Conservation (phyloP, 1,140 invertebrate genomes). For the Drosophila sproati region DNA sequence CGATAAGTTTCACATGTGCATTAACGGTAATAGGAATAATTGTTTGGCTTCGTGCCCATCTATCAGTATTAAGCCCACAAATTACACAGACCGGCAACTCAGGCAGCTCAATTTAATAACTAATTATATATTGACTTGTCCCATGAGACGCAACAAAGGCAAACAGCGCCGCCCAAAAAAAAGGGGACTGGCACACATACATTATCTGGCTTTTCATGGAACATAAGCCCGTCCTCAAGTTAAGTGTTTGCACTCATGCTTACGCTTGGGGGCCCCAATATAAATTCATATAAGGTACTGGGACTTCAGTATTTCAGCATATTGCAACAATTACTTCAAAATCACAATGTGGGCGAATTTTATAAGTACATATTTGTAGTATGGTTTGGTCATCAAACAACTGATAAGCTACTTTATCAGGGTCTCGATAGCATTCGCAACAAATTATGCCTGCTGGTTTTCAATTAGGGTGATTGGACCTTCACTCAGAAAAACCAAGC, state of each 20-base stretch:
- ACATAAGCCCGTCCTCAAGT: constrained; percentile 1
- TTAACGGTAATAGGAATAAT: constrained; percentile 42
- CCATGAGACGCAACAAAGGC: constrained; percentile 15
- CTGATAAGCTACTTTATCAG: constrained; percentile 20
- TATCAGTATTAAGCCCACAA: constrained; percentile 28
- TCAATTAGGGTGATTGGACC: too few relatives aligned
- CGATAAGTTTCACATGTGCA: constrained; percentile 47
- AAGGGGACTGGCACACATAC: not conserved
- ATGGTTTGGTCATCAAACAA: not conserved
- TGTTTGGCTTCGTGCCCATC: constrained; percentile 14
- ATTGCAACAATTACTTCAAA: constrained; percentile 18
- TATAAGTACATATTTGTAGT: not conserved
- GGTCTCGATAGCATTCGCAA: not conserved
- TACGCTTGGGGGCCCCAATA: not conserved
- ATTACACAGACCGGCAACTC: not conserved
- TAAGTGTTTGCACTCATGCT: constrained; percentile 27
- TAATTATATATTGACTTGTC: constrained; percentile 64
- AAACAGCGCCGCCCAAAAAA: not conserved
- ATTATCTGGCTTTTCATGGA: not conserved
- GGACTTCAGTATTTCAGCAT: constrained; percentile 11
- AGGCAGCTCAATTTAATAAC: constrained; percentile 37
- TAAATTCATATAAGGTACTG: constrained; percentile 17
- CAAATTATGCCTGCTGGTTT: too few relatives aligned
- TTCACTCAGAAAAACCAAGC: too few relatives aligned
- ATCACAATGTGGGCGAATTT: constrained; percentile 2